These are phyloP conservation scores for Sclerurus mexicanus DNA, from an alignment of 2,113 vertebrate species.

Conservation along the genomic window DNA sequence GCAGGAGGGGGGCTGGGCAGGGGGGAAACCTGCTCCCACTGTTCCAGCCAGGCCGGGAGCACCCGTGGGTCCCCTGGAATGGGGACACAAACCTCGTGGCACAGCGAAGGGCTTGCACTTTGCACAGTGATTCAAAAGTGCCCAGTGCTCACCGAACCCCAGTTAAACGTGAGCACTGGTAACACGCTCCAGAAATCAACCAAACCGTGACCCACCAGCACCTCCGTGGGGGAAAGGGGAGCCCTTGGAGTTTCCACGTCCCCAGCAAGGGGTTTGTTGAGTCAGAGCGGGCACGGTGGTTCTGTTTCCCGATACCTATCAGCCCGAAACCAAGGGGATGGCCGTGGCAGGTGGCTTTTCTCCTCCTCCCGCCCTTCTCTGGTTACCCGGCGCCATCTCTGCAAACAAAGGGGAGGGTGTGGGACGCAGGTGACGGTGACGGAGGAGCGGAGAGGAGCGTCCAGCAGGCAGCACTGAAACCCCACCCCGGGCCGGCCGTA, in stretches of 20 bases:
- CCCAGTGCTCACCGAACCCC: not conserved
- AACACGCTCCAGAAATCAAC: not conserved
- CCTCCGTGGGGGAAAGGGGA: not conserved
- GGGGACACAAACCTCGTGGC: fast-evolving
- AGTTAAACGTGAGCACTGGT: not conserved
- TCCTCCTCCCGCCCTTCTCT: constrained; percentile 1
- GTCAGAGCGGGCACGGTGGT: fast-evolving
- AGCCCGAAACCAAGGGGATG: not conserved
- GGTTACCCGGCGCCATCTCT: constrained; percentile 54
- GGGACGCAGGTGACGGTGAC: constrained; percentile 37
- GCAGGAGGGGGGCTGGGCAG: not conserved
- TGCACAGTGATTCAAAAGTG: not conserved
- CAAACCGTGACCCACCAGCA: not conserved
- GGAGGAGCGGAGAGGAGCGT: constrained; percentile 33
- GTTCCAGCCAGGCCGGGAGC: not conserved
- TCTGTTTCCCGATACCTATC: not conserved
- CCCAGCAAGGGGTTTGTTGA: not conserved
- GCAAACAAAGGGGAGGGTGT: constrained; percentile 65
- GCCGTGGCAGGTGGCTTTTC: not conserved
- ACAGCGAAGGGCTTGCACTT: not conserved
- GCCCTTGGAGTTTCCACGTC: not conserved
- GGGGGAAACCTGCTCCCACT: not conserved
- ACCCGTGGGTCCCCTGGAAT: not conserved
- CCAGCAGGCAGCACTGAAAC: constrained; percentile 32
- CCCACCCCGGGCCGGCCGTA: constrained; percentile 57